A percentile compares a stretch with the other conserved stretches of the same genome.
Evolutionary conservation across 2,888 invertebrate genomes (phyloP).

Genomic region (Macrophya alboannulata): DNA sequence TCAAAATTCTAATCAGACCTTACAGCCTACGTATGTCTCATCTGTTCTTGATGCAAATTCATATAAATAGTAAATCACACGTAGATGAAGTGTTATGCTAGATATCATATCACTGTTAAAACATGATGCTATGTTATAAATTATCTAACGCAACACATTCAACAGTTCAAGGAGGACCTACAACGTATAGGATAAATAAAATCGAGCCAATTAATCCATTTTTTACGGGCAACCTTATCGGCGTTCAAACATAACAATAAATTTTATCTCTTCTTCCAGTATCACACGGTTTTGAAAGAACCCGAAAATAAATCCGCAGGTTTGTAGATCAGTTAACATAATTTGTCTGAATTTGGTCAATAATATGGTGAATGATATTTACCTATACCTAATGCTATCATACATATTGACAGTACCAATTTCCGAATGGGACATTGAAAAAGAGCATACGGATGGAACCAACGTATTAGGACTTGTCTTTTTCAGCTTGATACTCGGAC

Average conservation of each 20-base stretch:
- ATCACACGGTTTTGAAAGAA: constrained; percentile 82
- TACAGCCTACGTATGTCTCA: not conserved
- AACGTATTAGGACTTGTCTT: constrained; percentile 93
- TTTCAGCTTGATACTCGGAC: constrained; percentile 92
- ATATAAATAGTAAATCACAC: not conserved
- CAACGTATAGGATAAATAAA: not conserved
- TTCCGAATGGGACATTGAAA: constrained; percentile 85
- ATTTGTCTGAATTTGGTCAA: not conserved
- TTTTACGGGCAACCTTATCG: not conserved
- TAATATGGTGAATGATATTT: not conserved
- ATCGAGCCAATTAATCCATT: not conserved
- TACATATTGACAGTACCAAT: constrained; percentile 64
- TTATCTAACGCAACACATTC: not conserved
- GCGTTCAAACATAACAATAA: not conserved
- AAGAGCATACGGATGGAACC: constrained; percentile 87
- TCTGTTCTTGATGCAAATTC: not conserved
- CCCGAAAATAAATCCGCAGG: constrained; percentile 74
- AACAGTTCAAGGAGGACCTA: not conserved
- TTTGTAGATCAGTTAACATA: constrained; percentile 57
- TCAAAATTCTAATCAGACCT: constrained; percentile 7
- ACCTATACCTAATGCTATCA: not conserved
- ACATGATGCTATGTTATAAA: no score
- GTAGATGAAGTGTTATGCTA: not conserved
- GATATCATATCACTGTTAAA: constrained; percentile 1
- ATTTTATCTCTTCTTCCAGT: constrained; percentile 76